phyloP scores from a whole-genome alignment of 2,888 invertebrate species.

The Oxystoma pomonae region DNA sequence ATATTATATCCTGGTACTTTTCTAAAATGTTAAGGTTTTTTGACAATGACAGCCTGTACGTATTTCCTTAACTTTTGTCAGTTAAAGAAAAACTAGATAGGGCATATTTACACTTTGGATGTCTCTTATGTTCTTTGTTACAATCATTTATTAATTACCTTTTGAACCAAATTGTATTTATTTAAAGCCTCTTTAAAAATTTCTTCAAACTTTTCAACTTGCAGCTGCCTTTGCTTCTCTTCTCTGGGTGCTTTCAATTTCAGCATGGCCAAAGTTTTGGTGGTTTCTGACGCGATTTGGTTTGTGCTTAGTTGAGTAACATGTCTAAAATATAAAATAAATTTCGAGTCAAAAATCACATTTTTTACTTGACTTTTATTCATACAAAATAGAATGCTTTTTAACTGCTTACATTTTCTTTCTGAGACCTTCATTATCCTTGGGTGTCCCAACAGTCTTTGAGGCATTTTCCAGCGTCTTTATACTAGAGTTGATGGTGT shows the following conservation, averaged over 20 bases:
- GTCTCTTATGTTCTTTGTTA: too few relatives aligned
- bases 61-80: too few relatives aligned
- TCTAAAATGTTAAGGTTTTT: too few relatives aligned
- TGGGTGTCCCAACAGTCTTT: constrained; percentile 70
- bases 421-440: constrained; percentile 65
- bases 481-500: constrained; percentile 70
- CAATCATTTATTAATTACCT: constrained; percentile 62
- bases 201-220: constrained; percentile 77
- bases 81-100: too few relatives aligned
- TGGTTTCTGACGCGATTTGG: constrained; percentile 67
- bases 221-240: constrained; percentile 76
- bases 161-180: constrained; percentile 70
- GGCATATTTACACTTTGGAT: too few relatives aligned
- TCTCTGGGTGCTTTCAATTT: constrained; percentile 66
- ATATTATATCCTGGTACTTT: too few relatives aligned
- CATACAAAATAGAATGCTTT: too few relatives aligned
- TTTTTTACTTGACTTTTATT: too few relatives aligned
- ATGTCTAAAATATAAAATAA: too few relatives aligned
- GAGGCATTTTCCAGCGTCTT: constrained; percentile 67
- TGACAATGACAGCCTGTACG: too few relatives aligned
- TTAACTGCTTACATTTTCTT: constrained; percentile 57
- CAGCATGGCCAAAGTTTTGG: constrained; percentile 67
- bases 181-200: constrained; percentile 74
- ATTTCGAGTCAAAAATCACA: too few relatives aligned
- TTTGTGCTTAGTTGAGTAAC: constrained; percentile 72